Conservation (phyloP, 2,888 invertebrate species). For the Agrotis ipsilon region DNA sequence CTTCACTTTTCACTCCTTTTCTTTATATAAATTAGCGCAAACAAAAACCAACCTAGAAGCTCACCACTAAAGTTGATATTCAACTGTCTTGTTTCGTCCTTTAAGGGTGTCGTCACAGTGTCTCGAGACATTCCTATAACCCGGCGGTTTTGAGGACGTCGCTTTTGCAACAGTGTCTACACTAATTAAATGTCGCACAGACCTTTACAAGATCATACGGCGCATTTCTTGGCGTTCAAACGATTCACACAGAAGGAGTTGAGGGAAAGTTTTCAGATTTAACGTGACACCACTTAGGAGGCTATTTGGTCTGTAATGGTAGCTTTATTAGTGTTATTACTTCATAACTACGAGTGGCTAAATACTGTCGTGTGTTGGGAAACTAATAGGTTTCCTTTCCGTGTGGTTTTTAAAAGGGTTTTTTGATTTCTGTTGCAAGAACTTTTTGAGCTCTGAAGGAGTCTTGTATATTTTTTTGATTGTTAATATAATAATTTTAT, state of each 20-base stretch:
- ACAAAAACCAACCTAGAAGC: conserved; percentile 40
- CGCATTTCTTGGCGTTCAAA: conserved; percentile 50
- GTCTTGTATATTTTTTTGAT: too few relatives aligned
- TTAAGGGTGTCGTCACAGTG: conserved; percentile 43
- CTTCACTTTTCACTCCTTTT: conserved; percentile 77
- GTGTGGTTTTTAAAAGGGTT: too few relatives aligned
- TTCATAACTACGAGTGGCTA: conserved; percentile 14
- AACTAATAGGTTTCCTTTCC: background rate
- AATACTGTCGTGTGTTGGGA: background rate
- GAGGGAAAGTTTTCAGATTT: conserved; percentile 74
- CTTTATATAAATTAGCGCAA: conserved; percentile 42
- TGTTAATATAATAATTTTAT: background rate
- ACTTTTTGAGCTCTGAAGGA: too few relatives aligned
- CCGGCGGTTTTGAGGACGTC: conserved; percentile 70
- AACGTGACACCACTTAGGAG: conserved; percentile 62
- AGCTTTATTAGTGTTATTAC: conserved; percentile 37
- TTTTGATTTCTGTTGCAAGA: too few relatives aligned
- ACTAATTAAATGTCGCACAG: conserved; percentile 74
- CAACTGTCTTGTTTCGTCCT: background rate
- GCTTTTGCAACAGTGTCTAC: conserved; percentile 66
- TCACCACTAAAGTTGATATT: conserved; percentile 10
- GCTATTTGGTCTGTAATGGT: conserved; percentile 30
- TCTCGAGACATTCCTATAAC: conserved; percentile 62
- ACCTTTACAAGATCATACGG: conserved; percentile 58
- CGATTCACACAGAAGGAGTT: conserved; percentile 66